Evolutionary conservation across 1,140 invertebrate species (phyloP).

Genomic region (Drosophila nasuta): DNA sequence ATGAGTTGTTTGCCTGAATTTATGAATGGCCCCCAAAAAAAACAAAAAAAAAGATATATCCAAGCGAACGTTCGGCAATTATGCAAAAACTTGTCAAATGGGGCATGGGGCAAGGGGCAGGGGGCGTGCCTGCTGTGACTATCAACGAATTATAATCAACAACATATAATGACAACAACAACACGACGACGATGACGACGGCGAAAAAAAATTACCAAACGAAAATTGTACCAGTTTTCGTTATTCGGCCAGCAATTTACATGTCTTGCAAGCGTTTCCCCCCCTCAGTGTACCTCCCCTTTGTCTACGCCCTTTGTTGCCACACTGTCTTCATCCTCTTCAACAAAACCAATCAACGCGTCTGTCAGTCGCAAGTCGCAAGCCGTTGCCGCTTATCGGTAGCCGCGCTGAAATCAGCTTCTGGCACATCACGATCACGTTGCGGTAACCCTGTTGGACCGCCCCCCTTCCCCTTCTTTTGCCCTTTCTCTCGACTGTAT

Average conservation of each 20-base stretch:
- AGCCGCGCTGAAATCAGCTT: constrained; percentile 80
- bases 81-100: constrained; percentile 82
- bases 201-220: constrained; percentile 46
- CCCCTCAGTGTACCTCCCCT: neutral
- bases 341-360: constrained; percentile 84
- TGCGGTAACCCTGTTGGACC: constrained; percentile 15
- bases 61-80: constrained; percentile 44
- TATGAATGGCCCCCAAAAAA: constrained; percentile 67
- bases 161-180: constrained; percentile 42
- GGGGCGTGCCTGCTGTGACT: constrained; percentile 64
- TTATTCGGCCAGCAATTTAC: constrained; percentile 73
- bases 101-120: constrained; percentile 14
- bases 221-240: constrained; percentile 67
- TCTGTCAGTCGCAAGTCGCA: constrained; percentile 57
- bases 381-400: constrained; percentile 71
- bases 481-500: neutral
- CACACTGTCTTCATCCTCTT: constrained; percentile 20
- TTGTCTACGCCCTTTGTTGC: constrained; percentile 5
- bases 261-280: constrained; percentile 58
- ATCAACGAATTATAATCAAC: constrained; percentile 72
- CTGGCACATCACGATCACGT: constrained; percentile 83
- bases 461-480: neutral
- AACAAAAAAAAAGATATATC: constrained; percentile 14
- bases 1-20: constrained; percentile 63
- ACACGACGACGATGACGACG: constrained; percentile 42